Evolutionary conservation across 1,140 invertebrate species (phyloP), one percentile per base, ranked within the genome.

Genomic region (Bombus impatiens): DNA sequence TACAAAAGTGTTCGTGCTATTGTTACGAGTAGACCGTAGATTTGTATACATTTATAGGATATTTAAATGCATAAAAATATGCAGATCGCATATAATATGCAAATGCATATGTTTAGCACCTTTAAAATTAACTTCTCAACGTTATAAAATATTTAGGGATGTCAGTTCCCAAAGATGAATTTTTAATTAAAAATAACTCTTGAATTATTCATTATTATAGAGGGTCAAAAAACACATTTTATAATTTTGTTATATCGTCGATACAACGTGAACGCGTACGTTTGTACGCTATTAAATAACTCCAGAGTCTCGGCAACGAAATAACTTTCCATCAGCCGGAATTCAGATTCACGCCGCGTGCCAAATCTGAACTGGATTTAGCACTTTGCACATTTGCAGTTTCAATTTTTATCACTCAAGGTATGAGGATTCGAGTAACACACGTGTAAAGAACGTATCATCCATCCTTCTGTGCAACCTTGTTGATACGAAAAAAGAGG

Each of bases 311-410:
- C 82, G 32, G 84, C 47, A 78, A 77, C 84, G 86, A 92, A 90
- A 92, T 92, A 92, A 91, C 90, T 87, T 89, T 86, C 74, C 70
- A 80, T 86, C 70, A 82, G 86, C 84, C 88, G 86, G 85, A 86
- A 92, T 91, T 92, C 85, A 89, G 91, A 92, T 91, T 92, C 87
- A 82, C 80, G 85, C 75, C 86, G 75, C 83, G 87, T 78, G 65
- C 84, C 75, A 80, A 53, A 53, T 53, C 47, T 71, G 84, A 91
- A 93, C 89, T 92, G 87, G 91, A 92, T 93, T 93, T 82, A 44
- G 53, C 71, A 57, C 80, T 82, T 82, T 91, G 89, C 84, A 82
- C 90, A 88, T 88, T 92, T 87, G 89, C 88, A 91, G 89, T 90
- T 92, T 91, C 91, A 92, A 91, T 92, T 88, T 92, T 87, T 87